A percentile compares a stretch with the other conserved stretches of the same genome.
These are phyloP conservation scores for Lacanobia oleracea DNA, from an alignment of 2,888 invertebrate genomes.

Conservation along the genomic window DNA sequence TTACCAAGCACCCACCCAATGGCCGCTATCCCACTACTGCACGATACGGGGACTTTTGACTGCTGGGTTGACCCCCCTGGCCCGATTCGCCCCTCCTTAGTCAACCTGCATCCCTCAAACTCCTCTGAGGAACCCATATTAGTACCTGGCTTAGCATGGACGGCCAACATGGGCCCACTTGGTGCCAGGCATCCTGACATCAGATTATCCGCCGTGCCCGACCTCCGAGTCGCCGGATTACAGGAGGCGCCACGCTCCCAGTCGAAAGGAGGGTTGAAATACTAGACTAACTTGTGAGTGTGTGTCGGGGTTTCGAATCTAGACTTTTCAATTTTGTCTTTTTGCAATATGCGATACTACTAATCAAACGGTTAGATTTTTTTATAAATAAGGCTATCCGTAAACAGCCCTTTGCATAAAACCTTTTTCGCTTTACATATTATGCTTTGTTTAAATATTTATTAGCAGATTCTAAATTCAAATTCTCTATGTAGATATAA, in stretches of 20 bases:
- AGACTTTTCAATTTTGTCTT: no score
- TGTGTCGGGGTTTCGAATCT: no score
- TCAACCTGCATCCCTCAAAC: slow-evolving; percentile 93
- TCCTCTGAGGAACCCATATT: slow-evolving; percentile 98
- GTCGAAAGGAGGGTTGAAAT: slow-evolving; percentile 15
- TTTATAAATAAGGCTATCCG: no score
- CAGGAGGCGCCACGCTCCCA: slow-evolving; percentile 47
- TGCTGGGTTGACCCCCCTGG: slow-evolving; percentile 99
- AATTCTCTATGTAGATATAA: no score
- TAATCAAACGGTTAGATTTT: no score
- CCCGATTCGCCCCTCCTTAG: slow-evolving; percentile 99
- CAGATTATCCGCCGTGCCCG: slow-evolving; percentile 27
- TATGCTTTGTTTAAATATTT: no score
- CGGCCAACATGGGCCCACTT: slow-evolving; percentile 75
- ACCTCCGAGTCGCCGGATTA: slow-evolving; percentile 44
- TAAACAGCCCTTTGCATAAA: no score
- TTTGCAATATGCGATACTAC: no score
- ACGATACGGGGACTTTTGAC: slow-evolving; percentile 99
- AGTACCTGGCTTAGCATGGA: slow-evolving; percentile 99
- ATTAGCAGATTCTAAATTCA: no score
- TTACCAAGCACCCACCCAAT: no score
- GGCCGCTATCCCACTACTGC: slow-evolving; percentile 95
- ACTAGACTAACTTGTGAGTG: neutral
- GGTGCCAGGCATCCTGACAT: slow-evolving; percentile 2
- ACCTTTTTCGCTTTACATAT: no score